A percentile compares a stretch with the other conserved stretches of the same genome.
Evolutionary conservation across 2,113 vertebrate genomes (phyloP).

Genomic region (Platichthys stellatus): DNA sequence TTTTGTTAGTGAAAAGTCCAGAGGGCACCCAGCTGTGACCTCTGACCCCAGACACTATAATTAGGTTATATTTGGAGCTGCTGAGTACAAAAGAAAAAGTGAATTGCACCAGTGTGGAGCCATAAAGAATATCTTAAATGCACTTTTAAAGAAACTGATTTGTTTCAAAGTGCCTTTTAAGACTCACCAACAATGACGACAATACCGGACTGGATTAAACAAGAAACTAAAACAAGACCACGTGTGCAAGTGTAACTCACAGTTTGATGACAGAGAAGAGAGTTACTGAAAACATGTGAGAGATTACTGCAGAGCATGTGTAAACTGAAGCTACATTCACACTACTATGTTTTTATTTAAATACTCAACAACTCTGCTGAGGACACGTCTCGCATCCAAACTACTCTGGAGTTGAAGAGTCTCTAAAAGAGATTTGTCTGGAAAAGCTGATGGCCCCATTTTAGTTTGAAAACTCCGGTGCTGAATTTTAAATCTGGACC

Average conservation of each 20-base stretch:
- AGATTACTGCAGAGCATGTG: no score
- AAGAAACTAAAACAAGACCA: not conserved
- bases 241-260: not conserved
- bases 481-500: no score
- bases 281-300: no score
- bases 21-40: constrained; percentile 76
- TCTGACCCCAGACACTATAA: constrained; percentile 71
- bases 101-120: not conserved
- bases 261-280: not conserved
- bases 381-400: no score
- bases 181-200: not conserved
- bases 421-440: no score
- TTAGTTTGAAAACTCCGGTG: no score
- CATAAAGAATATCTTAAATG: constrained; percentile 15
- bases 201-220: not conserved
- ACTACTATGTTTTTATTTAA: no score
- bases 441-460: no score
- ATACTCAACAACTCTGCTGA: no score
- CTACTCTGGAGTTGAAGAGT: no score
- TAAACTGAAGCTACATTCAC: no score
- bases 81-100: constrained; percentile 40
- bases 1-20: constrained; percentile 68
- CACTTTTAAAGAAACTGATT: not conserved
- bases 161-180: no score
- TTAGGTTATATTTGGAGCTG: constrained; percentile 68